A percentile compares a stretch with the other conserved stretches of the same genome.
These are phyloP conservation scores for Disparrhopalites patrizii DNA, from an alignment of 2,888 invertebrate species.

Conservation along the genomic window DNA sequence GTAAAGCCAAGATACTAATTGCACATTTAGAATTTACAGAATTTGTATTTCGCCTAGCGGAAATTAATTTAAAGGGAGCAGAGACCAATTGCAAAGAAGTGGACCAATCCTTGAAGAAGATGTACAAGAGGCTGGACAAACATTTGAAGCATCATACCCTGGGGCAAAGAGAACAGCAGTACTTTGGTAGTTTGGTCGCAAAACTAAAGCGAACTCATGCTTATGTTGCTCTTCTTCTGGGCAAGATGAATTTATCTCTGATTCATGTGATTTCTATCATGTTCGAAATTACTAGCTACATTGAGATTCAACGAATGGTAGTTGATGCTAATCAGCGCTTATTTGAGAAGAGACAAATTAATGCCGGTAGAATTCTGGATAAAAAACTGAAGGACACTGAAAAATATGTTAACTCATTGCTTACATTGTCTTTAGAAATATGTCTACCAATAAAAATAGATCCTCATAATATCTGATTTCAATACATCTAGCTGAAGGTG, in stretches of 20 bases:
- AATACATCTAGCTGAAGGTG: too few species aligned
- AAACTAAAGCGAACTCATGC: neutral
- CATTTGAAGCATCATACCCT: constrained; percentile 1
- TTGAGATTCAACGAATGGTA: neutral
- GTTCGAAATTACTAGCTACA: constrained; percentile 2
- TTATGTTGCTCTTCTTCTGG: neutral
- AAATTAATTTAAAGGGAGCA: neutral
- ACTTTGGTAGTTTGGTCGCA: neutral
- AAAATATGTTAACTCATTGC: too few species aligned
- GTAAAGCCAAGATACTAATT: neutral
- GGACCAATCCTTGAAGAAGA: neutral
- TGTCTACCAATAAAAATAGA: too few species aligned
- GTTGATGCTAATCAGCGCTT: too few species aligned
- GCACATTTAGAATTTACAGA: neutral
- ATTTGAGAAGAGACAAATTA: too few species aligned
- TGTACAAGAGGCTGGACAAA: neutral
- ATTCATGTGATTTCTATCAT: constrained; percentile 2
- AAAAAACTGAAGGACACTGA: too few species aligned
- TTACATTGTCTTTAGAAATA: too few species aligned
- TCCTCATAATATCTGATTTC: too few species aligned
- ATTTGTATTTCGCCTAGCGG: neutral
- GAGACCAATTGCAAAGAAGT: neutral
- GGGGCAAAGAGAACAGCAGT: neutral
- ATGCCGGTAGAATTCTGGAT: too few species aligned
- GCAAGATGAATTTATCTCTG: neutral